Evolutionary conservation across 2,888 invertebrate species (phyloP), one percentile per base, ranked within the genome.

Genomic region (Agrotis segetum): DNA sequence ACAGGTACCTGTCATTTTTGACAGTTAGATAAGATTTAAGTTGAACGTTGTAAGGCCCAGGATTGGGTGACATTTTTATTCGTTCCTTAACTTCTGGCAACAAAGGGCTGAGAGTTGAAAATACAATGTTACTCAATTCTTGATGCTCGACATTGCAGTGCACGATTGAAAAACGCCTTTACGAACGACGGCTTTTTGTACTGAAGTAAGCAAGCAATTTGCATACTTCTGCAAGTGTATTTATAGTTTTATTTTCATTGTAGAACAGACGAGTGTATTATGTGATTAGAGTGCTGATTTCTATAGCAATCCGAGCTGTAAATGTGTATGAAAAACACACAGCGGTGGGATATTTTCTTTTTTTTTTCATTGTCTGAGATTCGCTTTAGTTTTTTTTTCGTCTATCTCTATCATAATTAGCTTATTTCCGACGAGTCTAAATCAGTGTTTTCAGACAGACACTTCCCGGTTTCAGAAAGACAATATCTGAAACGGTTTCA

Each of bases 301-400:
- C 46, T 40, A 46, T 77, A 24, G 47, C 83, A 81, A 88, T 90
- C 88, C 86, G 88, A 88, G 77, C 79, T 88, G 88, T 86, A 84
- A 81, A 86, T 80, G 89, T 89, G 84, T 78, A 74, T 47, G 34
- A 52, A 79, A 75, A 85, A 88, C 90, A 91, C 87, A 88, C 86
- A 90, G 92, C 92, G 90, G 90, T 89, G 91, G 91, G 85, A 83
- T 68, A 52, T 55, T 58, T 40, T 19, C 2, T 55, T 58, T 67
- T n/a, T 40, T 24, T 56, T 56, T 56, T n/a, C n/a, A 53, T 34
- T 56, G 64, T 73, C 72, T 79, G 77, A 63, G 16, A 70, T 59
- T 56, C 63, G 44, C 46, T 55, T 52, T 40, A 34, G 19, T 61
- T 21, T 47, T 53, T 29, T 13, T n/a, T n/a, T 44, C 24, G 34